A percentile compares a stretch with the other conserved stretches of the same genome.
These are phyloP conservation scores for Stenchaetothrips biformis DNA, from an alignment of 2,888 invertebrate genomes.

Conservation along the genomic window DNA sequence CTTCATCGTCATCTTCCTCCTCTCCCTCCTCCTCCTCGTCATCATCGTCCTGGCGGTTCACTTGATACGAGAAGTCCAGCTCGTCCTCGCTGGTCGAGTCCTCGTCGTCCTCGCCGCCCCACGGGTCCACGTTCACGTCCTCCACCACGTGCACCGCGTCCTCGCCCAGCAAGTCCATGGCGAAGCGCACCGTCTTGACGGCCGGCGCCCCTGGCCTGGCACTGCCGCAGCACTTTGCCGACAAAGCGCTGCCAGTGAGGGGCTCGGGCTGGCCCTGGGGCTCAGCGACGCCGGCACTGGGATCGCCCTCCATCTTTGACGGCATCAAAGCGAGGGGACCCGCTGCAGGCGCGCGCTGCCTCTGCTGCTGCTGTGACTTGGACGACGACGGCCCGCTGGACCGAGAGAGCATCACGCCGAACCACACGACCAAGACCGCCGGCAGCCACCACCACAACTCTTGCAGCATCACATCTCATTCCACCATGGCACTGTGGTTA, in stretches of 20 bases:
- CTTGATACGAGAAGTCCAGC: slow-evolving; percentile 41
- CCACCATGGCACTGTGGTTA: slow-evolving; percentile 17
- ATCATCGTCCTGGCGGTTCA: slow-evolving; percentile 43
- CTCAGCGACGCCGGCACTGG: slow-evolving; percentile 32
- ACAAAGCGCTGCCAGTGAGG: slow-evolving; percentile 35
- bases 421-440: slow-evolving; percentile 7
- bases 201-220: slow-evolving; percentile 32
- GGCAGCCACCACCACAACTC: slow-evolving; percentile 13
- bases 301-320: slow-evolving; percentile 22
- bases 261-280: slow-evolving; percentile 48
- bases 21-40: slow-evolving; percentile 44
- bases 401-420: neutral
- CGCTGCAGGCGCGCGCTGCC: slow-evolving; percentile 26
- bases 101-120: slow-evolving; percentile 44
- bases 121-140: slow-evolving; percentile 43
- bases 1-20: slow-evolving; percentile 41
- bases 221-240: slow-evolving; percentile 31
- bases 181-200: slow-evolving; percentile 34
- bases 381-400: neutral
- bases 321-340: slow-evolving; percentile 22
- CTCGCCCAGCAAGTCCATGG: slow-evolving; percentile 40
- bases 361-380: neutral
- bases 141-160: slow-evolving; percentile 43
- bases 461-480: slow-evolving; percentile 15
- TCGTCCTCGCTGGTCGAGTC: slow-evolving; percentile 43